Base-by-base conservation (phyloP, 2,797 vertebrate species). In the Gymnopithys bicolor region DNA sequence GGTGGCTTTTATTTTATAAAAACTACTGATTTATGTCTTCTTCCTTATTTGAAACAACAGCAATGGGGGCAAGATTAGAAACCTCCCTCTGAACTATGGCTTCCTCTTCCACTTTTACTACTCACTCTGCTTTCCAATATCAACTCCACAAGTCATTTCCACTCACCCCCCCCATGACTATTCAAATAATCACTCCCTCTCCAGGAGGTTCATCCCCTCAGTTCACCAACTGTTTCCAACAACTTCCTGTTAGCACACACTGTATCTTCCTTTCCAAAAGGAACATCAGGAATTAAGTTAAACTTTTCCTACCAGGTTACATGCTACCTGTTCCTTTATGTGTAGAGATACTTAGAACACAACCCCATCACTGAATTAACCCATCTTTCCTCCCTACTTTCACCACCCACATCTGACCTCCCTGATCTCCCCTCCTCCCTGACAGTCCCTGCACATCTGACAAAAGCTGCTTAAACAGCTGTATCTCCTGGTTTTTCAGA, bases 261-360 rank as follows among this genome's bases (percentile, higher is more conserved):
- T 2, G 0, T 3, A 33, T 9, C n/a, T 63, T 66, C 13, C 53
- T 35, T 74, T 53, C 56, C 78, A 62, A 48, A 64, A 73, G 5
- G 7, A 30, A 5, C 3, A 24, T 0, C 5, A 67, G 10, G 13
- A 68, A 67, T 1, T 7, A 25, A n/a, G 28, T 25, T 28, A 10
- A 66, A 7, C 32, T 37, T 59, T 8, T n/a, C n/a, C 13, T 22
- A 46, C 4, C 13, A 46, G 7, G 13, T 73, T 18, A 52, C 28
- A 58, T 2, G 17, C 45, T 43, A 24, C 22, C 35, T 51, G 11
- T 32, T 62, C 52, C 52, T 46, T n/a, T 11, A 32, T 0, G 7
- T 6, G 9, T 22, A 66, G 24, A 33, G 39, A 19, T 7, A 37
- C 4, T 15, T 52, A 55, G 27, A 83, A 43, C 35, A 32, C 73